Evolutionary conservation across 2,797 vertebrate genomes (phyloP), one percentile per base, ranked within the genome.

Genomic region (Spinibarbus caldwelli): DNA sequence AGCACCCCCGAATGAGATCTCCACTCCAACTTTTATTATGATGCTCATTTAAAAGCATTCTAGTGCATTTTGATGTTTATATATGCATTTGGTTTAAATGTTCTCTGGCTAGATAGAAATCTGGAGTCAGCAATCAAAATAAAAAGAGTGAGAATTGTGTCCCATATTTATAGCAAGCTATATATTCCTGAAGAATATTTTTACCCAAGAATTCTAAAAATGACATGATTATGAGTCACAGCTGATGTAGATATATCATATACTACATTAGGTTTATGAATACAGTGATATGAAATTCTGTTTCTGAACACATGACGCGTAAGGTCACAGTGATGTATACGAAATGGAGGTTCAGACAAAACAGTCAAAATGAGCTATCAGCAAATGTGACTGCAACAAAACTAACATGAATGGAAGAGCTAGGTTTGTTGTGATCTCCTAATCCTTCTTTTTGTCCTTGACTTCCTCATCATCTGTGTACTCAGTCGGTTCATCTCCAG

Each of bases 381-480:
- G 81, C 73, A 12, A 64, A 57, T 59, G 26, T 31, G 82, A 54
- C 83, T 38, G 78, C 57, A 52, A 66, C 43, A 81, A 75, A 52
- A 70, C 78, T 73, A 80, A 45, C 12, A 62, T 41, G 57, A 47
- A 47, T 31, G 36, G 70, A 79, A 29, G 31, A 70, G n/a, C 17
- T 12, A 29, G 19, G 76, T 73, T 52, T 64, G 70, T 59, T 70
- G 36, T 38, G 29, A 57, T 73, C 4, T 23, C 26, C 93, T 96
- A 99, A 80, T 98, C 96, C 26, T 91, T 92, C 93, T 99, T 99
- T 91, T 95, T 95, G 89, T 97, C 95, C 86, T 93, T 95, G 78
- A 86, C 92, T 66, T 97, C 97, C 17, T 99, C 98, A 11, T 98
- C 98, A 52, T 99, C 98, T 0, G 98, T 98, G 94, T 99, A 99